Percentiles rank a stretch among this genome's conserved stretches.
Conservation (phyloP, 2,888 invertebrate genomes). For the Graphium colonna region DNA sequence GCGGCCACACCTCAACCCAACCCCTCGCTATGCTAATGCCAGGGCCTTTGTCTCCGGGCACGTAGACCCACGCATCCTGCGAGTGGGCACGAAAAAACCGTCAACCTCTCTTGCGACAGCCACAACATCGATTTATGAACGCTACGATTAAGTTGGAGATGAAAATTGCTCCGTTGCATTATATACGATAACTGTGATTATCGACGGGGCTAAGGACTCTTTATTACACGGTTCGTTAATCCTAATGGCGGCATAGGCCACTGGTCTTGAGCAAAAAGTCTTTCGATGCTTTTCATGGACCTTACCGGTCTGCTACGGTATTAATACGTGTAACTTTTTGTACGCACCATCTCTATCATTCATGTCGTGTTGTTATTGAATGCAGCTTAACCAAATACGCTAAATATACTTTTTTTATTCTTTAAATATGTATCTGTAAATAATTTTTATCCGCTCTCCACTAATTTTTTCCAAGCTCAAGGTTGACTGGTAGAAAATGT, state of each 20-base stretch:
- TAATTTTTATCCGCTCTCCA: no score
- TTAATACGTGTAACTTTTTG: no score
- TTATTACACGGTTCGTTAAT: constrained; percentile 18
- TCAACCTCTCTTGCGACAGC: constrained; percentile 57
- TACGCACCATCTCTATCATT: no score
- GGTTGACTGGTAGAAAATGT: no score
- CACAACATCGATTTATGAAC: constrained; percentile 28
- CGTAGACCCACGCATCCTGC: constrained; percentile 66
- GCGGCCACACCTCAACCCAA: constrained; percentile 50
- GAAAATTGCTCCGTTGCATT: constrained; percentile 23
- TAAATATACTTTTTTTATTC: no score
- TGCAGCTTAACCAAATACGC: no score
- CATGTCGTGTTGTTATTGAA: no score
- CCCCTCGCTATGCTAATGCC: constrained; percentile 58
- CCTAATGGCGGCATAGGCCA: constrained; percentile 14
- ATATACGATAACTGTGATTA: constrained; percentile 21
- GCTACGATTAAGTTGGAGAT: constrained; percentile 20
- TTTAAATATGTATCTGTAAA: no score
- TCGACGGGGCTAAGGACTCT: constrained; percentile 16
- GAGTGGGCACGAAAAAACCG: constrained; percentile 55
- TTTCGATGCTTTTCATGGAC: neutral
- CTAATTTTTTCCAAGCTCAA: no score
- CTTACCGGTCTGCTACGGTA: neutral
- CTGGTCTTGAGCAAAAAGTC: constrained; percentile 13
- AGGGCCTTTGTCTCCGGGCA: constrained; percentile 57